Evolutionary conservation across 2,888 invertebrate species (phyloP).

Genomic region (Labia minor): DNA sequence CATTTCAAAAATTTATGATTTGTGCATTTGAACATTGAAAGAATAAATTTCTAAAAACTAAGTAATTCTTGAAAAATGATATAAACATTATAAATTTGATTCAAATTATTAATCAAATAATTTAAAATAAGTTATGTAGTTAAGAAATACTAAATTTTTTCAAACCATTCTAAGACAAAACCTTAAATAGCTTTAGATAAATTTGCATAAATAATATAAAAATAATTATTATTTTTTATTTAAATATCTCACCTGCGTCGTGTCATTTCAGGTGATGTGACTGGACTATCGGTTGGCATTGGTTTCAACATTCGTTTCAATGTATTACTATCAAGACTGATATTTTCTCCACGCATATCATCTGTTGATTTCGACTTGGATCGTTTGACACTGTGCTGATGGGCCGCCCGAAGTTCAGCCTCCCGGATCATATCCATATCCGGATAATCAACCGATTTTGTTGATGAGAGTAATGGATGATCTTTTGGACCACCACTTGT

Average conservation of each 20-base stretch:
- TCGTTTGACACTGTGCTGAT: constrained; percentile 56
- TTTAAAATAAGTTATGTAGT: too few species aligned
- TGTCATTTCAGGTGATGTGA: constrained; percentile 84
- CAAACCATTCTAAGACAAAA: too few species aligned
- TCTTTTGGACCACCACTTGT: not conserved
- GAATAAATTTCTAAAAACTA: too few species aligned
- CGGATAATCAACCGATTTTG: constrained; percentile 45
- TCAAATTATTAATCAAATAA: too few species aligned
- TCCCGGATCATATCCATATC: constrained; percentile 49
- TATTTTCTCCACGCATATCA: constrained; percentile 49
- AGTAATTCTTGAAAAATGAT: too few species aligned
- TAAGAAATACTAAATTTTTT: too few species aligned
- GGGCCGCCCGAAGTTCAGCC: constrained; percentile 52
- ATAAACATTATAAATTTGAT: too few species aligned
- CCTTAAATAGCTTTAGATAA: too few species aligned
- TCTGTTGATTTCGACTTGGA: constrained; percentile 83
- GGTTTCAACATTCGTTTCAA: constrained; percentile 90
- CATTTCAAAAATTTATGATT: too few species aligned
- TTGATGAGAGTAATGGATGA: constrained; percentile 27
- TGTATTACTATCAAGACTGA: constrained; percentile 64
- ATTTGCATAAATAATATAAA: too few species aligned
- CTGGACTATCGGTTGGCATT: constrained; percentile 80
- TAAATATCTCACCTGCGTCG: constrained; percentile 56
- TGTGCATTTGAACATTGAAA: too few species aligned
- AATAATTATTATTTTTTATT: too few species aligned